These are phyloP conservation scores for Bergia sp. DNA, from an alignment of 92 coral and sea anemone genomes.

Conservation along the genomic window DNA sequence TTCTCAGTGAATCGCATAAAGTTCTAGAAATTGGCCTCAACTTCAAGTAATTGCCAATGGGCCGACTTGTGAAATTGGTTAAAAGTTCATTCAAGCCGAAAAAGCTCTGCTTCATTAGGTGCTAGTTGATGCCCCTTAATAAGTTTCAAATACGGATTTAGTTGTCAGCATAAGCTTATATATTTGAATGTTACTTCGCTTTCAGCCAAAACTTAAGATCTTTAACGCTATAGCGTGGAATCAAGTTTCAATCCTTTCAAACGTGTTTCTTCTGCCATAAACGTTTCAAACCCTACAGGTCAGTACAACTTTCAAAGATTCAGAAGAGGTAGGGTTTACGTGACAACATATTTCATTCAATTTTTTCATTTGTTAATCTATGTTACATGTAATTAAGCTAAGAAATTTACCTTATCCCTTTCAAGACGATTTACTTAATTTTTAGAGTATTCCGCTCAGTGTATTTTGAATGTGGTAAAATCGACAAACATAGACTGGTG, in stretches of 20 bases:
- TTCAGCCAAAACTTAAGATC: background rate
- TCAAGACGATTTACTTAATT: background rate
- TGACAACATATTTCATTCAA: background rate
- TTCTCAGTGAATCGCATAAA: background rate
- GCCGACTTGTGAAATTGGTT: background rate
- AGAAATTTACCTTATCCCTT: too few relatives aligned
- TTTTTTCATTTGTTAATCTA: background rate
- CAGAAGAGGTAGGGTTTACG: background rate
- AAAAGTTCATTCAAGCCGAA: background rate
- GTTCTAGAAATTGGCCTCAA: too few relatives aligned
- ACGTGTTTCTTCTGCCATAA: background rate
- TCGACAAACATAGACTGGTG: background rate
- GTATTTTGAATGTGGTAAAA: background rate
- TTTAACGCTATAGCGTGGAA: background rate
- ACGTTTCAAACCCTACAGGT: background rate
- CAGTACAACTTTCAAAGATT: background rate
- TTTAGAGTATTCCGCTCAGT: too few relatives aligned
- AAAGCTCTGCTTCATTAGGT: background rate
- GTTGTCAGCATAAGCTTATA: background rate
- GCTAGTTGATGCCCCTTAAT: background rate
- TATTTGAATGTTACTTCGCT: background rate
- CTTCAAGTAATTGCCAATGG: background rate
- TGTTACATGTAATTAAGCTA: background rate
- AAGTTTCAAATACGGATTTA: background rate
- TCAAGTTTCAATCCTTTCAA: background rate